Percentiles rank a stretch among this genome's conserved stretches.
phyloP scores from a whole-genome alignment of 2,888 invertebrate genomes.

The Psylliodes chrysocephalus region DNA sequence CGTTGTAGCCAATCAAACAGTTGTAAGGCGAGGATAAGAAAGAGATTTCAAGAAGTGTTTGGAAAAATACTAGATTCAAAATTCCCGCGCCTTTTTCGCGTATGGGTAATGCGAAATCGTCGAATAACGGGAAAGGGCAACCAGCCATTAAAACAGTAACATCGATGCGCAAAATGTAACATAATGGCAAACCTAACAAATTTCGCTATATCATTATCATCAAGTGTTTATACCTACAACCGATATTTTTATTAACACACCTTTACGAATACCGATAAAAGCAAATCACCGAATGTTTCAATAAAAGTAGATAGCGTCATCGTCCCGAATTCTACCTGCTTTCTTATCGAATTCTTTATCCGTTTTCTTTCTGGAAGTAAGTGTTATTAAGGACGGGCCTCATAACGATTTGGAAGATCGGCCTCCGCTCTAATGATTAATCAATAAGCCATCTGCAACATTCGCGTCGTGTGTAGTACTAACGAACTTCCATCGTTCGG shows the following conservation, averaged over 20 bases:
- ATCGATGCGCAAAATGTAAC: no score
- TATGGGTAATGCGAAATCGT: no score
- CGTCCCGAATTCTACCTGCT: constrained; percentile 7
- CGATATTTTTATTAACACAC: background rate
- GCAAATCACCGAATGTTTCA: constrained; percentile 18
- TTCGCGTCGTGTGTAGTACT: constrained; percentile 8
- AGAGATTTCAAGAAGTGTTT: no score
- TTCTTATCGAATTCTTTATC: constrained; percentile 18
- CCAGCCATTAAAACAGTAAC: no score
- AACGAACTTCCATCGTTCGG: background rate
- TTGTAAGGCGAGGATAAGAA: no score
- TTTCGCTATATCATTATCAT: no score
- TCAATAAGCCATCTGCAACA: constrained; percentile 23
- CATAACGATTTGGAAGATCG: constrained; percentile 23
- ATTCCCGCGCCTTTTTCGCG: no score
- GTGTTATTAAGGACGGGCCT: constrained; percentile 17
- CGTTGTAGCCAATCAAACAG: no score
- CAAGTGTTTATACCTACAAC: background rate
- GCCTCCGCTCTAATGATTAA: constrained; percentile 26
- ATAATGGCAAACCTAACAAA: no score
- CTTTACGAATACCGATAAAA: background rate
- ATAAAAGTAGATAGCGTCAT: constrained; percentile 18
- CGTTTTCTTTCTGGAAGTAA: constrained; percentile 15
- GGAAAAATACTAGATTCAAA: no score
- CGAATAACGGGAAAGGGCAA: no score